phyloP scores from a whole-genome alignment of 2,888 invertebrate species.

The Mythimna vitellina region DNA sequence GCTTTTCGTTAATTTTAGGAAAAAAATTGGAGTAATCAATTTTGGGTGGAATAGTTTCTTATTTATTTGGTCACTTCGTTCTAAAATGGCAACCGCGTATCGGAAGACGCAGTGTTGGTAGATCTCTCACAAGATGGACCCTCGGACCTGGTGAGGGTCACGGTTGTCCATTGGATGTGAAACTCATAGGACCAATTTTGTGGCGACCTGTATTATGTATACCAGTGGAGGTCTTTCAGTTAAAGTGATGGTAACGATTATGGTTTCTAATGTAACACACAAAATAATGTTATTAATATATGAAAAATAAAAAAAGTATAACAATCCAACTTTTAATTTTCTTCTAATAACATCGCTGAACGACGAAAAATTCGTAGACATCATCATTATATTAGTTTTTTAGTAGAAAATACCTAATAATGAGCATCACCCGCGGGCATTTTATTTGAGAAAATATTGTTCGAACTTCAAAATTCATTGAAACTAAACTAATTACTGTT shows the following conservation, averaged over 20 bases:
- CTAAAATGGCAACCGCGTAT: no score
- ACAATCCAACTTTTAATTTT: neutral
- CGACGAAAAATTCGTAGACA: neutral
- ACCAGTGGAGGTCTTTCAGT: no score
- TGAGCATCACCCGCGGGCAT: neutral
- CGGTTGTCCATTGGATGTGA: no score
- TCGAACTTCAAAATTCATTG: neutral
- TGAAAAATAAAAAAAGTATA: neutral
- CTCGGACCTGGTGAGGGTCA: no score
- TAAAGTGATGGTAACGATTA: no score
- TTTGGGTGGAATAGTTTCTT: neutral
- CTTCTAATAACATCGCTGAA: neutral
- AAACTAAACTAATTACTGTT: neutral
- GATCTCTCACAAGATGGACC: no score
- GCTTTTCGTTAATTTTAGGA: neutral
- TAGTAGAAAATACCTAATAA: neutral
- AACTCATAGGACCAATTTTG: no score
- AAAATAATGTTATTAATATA: neutral
- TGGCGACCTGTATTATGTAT: no score
- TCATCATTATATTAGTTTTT: neutral
- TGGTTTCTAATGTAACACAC: neutral
- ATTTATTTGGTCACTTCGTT: neutral
- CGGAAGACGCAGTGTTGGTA: no score
- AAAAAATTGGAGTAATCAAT: neutral
- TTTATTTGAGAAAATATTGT: conserved; percentile 15